These are phyloP conservation scores for Pygoscelis antarcticus DNA, from an alignment of 2,113 vertebrate genomes.

Conservation along the genomic window DNA sequence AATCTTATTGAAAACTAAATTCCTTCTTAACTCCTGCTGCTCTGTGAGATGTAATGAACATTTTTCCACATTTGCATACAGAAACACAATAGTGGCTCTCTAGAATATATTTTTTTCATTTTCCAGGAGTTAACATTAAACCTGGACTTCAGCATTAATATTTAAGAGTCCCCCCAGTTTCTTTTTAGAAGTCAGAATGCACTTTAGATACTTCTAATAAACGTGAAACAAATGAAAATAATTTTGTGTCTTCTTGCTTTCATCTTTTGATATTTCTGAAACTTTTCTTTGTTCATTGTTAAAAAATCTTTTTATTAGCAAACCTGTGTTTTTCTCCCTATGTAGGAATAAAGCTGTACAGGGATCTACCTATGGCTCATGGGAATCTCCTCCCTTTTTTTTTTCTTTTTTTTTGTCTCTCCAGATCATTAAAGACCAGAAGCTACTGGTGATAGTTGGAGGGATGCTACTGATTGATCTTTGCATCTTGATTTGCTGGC, in stretches of 20 bases:
- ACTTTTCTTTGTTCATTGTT: conserved; percentile 11
- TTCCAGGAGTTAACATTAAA: not conserved
- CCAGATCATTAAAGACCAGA: conserved; percentile 99
- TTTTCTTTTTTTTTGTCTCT: not conserved
- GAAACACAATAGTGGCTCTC: not conserved
- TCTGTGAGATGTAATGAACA: not conserved
- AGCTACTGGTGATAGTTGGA: conserved; percentile 96
- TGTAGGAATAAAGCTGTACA: conserved; percentile 34
- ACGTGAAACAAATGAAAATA: not conserved
- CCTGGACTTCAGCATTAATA: not conserved
- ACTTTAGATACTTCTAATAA: not conserved
- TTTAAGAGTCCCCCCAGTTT: not conserved
- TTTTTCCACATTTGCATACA: not conserved
- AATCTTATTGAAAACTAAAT: not conserved
- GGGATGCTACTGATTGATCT: conserved; percentile 99
- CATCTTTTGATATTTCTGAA: conserved; percentile 5
- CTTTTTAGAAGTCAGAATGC: not conserved
- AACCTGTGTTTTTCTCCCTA: not conserved
- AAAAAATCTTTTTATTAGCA: not conserved
- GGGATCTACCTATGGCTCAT: conserved; percentile 32
- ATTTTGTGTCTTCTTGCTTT: conserved; percentile 1
- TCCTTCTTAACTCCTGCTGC: not conserved
- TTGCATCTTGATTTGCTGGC: conserved; percentile 99
- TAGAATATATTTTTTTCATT: not conserved
- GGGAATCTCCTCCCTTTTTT: conserved; percentile 2